Base-by-base conservation (phyloP, 2,113 vertebrate genomes). In the Cyprinus carpio region DNA sequence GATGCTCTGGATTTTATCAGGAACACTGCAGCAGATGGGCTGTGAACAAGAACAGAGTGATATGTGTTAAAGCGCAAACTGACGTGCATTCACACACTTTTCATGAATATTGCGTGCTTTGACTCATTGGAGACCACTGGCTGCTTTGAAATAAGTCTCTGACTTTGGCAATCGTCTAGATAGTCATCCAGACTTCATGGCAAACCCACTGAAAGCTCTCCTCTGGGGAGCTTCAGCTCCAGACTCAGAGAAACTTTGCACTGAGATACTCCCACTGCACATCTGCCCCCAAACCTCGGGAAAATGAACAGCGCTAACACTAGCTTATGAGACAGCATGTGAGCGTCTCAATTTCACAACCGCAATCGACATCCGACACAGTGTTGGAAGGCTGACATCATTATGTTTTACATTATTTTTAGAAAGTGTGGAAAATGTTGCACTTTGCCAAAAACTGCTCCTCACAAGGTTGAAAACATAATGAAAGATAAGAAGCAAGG, bases 1-100 rank as follows among this genome's bases (percentile, higher is more conserved):
- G 76, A 85, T 80, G 67, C 84, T 83, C 84, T 88, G 84, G 84
- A 86, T 80, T 86, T 86, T 84, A 86, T 83, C 81, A 86, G 83
- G 81, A 88, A 88, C 84, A 81, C 84, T 78, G 65, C 25, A 83
- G 84, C 87, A 88, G 87, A 88, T 86, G 87, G 87, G 87, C 56
- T 75, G 87, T 74, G 87, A 88, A 88, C 62, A 75, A 81, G 79
- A 84, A 77, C 76, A 79, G 84, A 85, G 77, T 62, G 77, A 60
- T 62, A 62, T 79, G 87, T 83, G 84, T 86, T 84, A 88, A 83
- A 80, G 69, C 82, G n/a, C 74, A 82, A 12, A 75, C 58, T 64
- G 60, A 85, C n/a, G 9, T 65, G 27, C 54, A 27, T 51, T 16
- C 67, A 27, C 81, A 51, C 29, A 56, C 49, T 77, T 85, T 85